Evolutionary conservation across 2,113 vertebrate species (phyloP), one percentile per base, ranked within the genome.

Genomic region (Pseudolaguvia tuberculata): DNA sequence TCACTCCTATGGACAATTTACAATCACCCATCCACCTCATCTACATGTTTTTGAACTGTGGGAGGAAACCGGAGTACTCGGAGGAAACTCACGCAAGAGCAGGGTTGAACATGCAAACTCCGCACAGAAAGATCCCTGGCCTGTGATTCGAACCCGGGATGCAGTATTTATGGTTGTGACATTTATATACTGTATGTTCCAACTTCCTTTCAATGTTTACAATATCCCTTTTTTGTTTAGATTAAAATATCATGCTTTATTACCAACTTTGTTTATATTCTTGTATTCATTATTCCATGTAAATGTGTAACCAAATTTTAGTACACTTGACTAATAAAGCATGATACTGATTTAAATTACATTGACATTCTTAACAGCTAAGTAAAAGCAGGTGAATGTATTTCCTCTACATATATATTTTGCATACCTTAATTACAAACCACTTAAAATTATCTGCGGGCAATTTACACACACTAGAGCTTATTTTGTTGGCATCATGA

Each of bases 401-500:
- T 35, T 45, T 14, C 3, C 4, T 35, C 18, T 17, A 52, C 25
- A 42, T n/a, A 20, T 53, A 21, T 20, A n/a, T n/a, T 39, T 25
- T 31, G 45, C 39, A 45, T 29, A 57, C 63, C 65, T 31, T 56
- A 66, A 73, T 50, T 31, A 56, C 2, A 68, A 65, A 25, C 42
- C 53, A 70, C 65, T 53, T 55, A 17, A 57, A 42, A 72, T 25
- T 13, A 10, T 7, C n/a, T 11, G 55, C 17, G 23, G 13, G 62
- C 23, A 67, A 18, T 23, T 51, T 23, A 21, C 25, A 58, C 13
- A 70, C 47, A 70, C 51, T 47, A 62, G 62, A 77, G 2, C 20
- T 35, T 23, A 70, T 25, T 14, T 21, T 17, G 14, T 68, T 25
- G 21, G 23, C 25, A 21, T 75, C 23, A 45, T 62, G 39, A 53